phyloP scores from a whole-genome alignment of 2,888 invertebrate genomes.

The Andrena minutula region DNA sequence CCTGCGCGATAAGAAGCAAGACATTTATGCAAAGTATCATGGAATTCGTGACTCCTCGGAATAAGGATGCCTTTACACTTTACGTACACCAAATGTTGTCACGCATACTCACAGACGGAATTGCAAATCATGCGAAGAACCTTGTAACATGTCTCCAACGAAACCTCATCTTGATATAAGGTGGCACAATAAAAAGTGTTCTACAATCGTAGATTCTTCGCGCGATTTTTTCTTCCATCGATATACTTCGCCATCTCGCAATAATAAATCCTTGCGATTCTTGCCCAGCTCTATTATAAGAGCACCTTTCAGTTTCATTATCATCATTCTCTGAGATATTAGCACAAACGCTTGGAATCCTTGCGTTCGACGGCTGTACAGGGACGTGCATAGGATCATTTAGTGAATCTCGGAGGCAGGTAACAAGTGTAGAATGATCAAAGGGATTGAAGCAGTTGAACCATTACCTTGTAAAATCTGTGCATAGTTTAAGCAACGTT shows the following conservation, averaged over 20 bases:
- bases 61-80: conserved; percentile 63
- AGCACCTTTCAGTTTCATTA: conserved; percentile 38
- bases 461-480: conserved; percentile 22
- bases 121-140: conserved; percentile 44
- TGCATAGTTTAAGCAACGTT: conserved; percentile 59
- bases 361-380: neutral
- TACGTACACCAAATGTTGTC: conserved; percentile 69
- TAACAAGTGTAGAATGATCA: neutral
- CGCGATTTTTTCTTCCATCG: conserved; percentile 54
- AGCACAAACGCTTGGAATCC: conserved; percentile 47
- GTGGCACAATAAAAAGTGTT: conserved; percentile 11
- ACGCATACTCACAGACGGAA: conserved; percentile 46
- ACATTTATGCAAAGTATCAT: neutral
- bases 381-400: conserved; percentile 19
- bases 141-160: neutral
- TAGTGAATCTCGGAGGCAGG: conserved; percentile 58
- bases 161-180: neutral
- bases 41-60: conserved; percentile 65
- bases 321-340: conserved; percentile 17
- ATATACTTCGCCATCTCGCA: conserved; percentile 37
- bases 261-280: conserved; percentile 54
- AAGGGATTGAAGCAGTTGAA: conserved; percentile 15
- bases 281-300: conserved; percentile 49
- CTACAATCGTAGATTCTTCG: conserved; percentile 31
- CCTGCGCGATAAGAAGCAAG: conserved; percentile 3